These are phyloP conservation scores for Heteractis magnifica DNA, from an alignment of 92 coral and sea anemone genomes.

Conservation along the genomic window DNA sequence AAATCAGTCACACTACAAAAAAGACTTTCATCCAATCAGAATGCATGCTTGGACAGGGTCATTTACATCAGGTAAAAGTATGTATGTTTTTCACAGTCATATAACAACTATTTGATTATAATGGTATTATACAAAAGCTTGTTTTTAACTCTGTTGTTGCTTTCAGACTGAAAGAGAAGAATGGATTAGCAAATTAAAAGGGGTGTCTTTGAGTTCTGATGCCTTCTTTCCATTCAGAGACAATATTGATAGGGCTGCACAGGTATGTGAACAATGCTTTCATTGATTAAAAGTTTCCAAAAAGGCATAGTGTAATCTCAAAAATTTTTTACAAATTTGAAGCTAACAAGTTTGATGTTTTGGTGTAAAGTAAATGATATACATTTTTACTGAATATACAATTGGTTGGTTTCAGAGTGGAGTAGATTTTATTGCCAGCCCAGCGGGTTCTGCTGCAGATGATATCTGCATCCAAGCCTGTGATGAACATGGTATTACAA, in stretches of 20 bases:
- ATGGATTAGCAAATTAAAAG: slow-evolving; percentile 79
- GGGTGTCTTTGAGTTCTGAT: slow-evolving; percentile 93
- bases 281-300: too few species aligned
- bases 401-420: slow-evolving; percentile 74
- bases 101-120: background rate
- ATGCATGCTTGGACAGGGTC: too few species aligned
- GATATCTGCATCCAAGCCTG: slow-evolving; percentile 85
- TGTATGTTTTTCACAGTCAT: too few species aligned
- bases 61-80: too few species aligned
- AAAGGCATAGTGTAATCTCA: too few species aligned
- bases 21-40: too few species aligned
- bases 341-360: background rate
- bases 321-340: too few species aligned
- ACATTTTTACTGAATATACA: background rate
- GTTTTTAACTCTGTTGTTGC: slow-evolving; percentile 6
- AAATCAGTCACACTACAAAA: too few species aligned
- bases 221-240: slow-evolving; percentile 98
- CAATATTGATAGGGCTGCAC: slow-evolving; percentile 95
- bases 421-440: slow-evolving; percentile 96
- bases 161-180: slow-evolving; percentile 75
- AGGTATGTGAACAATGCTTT: slow-evolving; percentile 42
- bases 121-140: background rate
- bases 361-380: background rate
- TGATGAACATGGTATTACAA: slow-evolving; percentile 79
- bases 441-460: slow-evolving; percentile 93